Base-by-base conservation (phyloP, 2,888 invertebrate genomes). In the Oscheius myriophilus region DNA sequence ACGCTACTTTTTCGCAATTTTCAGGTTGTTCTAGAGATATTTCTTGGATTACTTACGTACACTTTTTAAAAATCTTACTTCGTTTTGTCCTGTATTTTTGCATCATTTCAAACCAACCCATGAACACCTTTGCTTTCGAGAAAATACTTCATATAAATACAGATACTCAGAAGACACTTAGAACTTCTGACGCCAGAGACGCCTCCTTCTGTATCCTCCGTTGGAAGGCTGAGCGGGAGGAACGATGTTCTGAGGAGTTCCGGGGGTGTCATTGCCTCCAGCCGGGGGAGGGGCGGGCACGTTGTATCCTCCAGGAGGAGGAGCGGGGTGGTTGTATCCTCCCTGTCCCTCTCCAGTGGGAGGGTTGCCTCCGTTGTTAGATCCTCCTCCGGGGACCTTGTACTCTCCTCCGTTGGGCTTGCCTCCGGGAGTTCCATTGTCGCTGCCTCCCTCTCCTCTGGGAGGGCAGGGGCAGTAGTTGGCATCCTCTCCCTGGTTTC, bases 391-490 rank as follows among this genome's bases (percentile, higher is more conserved):
- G 11, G 49, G 49, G 4, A 49, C 49, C 18, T 49, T 49, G n/a
- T n/a, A 21, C 21, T 21, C 49, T 49, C 21, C 21, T 6, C 21
- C 49, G n/a, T 49, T 49, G 49, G 49, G 21, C 21, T n/a, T n/a
- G 3, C 21, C 21, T 49, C 49, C 49, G 11, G 49, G 49, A 11
- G n/a, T 49, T 21, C 21, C 49, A 21, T 49, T 49, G 18, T 49
- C 33, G 9, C 41, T 54, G 11, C 25, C 26, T 21, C n/a, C 6
- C 54, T 59, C 59, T 18, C 59, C 42, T 21, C 59, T 42, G n/a
- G 45, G 42, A 26, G 59, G 59, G 59, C 72, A 75, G 58, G 73
- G 72, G 23, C 75, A 78, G 62, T 75, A 75, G 71, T 75, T 72
- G 58, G 72, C 78, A 43, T 75, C 75, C 43, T 74, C 41, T 49